phyloP scores from a whole-genome alignment of 2,797 vertebrate species.

The Pipistrellus kuhlii region DNA sequence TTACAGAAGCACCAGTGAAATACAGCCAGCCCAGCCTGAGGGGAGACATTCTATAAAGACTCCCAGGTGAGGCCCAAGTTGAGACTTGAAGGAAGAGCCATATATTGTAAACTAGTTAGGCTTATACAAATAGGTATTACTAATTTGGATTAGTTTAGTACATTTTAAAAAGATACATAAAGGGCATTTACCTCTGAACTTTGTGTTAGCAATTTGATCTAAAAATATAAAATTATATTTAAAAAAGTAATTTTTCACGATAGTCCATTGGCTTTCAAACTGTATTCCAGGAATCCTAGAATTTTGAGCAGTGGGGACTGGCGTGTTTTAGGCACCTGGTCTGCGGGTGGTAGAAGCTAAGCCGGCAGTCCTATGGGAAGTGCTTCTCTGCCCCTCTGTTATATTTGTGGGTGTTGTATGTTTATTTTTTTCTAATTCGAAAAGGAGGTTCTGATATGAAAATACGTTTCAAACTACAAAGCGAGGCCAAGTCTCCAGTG shows the following conservation, averaged over 20 bases:
- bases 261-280: slow-evolving; percentile 13
- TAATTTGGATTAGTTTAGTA: slow-evolving; percentile 19
- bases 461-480: slow-evolving; percentile 17
- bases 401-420: not conserved
- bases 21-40: not conserved
- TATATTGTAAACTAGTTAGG: not conserved
- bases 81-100: slow-evolving; percentile 8
- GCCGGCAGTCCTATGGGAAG: not conserved
- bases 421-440: not conserved
- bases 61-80: not conserved
- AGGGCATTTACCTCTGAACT: not conserved
- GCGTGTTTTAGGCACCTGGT: not conserved
- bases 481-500: not conserved
- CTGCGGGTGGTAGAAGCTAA: not conserved
- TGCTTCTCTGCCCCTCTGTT: not conserved
- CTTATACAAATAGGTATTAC: not conserved
- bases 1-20: not conserved
- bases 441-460: not conserved
- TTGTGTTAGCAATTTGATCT: not conserved
- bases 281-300: not conserved
- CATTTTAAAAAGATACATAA: not conserved
- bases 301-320: not conserved
- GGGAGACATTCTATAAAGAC: not conserved
- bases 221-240: not conserved
- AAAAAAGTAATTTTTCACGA: slow-evolving; percentile 2